Conservation (phyloP, 1,140 invertebrate species). For the Saccostrea glomerata region DNA sequence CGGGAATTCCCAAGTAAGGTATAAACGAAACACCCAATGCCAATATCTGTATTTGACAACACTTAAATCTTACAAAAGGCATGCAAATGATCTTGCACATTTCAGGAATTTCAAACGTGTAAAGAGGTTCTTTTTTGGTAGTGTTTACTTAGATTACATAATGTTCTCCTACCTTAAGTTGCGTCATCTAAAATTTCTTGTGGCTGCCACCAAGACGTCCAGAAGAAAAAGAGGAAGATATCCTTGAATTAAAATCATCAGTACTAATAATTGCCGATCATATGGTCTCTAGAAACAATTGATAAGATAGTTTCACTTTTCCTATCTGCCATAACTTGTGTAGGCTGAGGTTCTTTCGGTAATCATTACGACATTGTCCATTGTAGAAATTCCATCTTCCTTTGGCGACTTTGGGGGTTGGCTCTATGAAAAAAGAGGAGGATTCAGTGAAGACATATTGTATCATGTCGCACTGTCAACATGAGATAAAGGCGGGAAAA, state of each 20-base stretch:
- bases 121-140: slow-evolving; percentile 5
- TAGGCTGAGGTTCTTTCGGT: background rate
- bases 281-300: background rate
- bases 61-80: slow-evolving; percentile 13
- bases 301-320: slow-evolving; percentile 5
- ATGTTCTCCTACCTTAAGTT: slow-evolving; percentile 3
- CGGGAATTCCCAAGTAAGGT: background rate
- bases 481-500: slow-evolving; percentile 19
- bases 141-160: slow-evolving; percentile 23
- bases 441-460: background rate
- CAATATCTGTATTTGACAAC: slow-evolving; percentile 25
- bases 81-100: slow-evolving; percentile 20
- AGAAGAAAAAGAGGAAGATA: background rate
- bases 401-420: background rate
- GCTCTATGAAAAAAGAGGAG: background rate
- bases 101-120: slow-evolving; percentile 14
- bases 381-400: background rate
- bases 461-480: background rate
- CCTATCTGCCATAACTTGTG: background rate
- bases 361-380: background rate
- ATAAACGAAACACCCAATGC: slow-evolving; percentile 10
- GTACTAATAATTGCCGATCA: background rate
- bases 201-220: background rate
- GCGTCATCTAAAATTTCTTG: slow-evolving; percentile 17
- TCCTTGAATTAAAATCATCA: background rate